Percentiles rank a stretch among this genome's conserved stretches.
phyloP scores from a whole-genome alignment of 2,113 vertebrate species.

The Colinus virginianus region DNA sequence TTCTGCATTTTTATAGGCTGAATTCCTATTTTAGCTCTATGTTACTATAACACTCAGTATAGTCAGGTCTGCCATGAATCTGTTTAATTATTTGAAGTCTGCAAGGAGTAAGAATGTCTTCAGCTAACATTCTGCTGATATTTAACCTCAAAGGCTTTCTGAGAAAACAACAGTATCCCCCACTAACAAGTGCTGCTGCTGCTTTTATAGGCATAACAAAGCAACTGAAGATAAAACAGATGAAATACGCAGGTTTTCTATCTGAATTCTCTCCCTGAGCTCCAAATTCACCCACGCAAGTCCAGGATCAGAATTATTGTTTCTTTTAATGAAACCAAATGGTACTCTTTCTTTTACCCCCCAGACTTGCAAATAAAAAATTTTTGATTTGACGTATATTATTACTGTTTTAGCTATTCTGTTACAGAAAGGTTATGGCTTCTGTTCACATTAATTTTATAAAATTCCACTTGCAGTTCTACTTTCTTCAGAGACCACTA shows the following conservation, averaged over 20 bases:
- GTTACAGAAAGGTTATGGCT: not conserved
- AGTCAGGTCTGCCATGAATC: not conserved
- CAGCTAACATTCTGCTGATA: conserved; percentile 17
- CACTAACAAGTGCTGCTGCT: not conserved
- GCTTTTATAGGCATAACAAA: conserved; percentile 10
- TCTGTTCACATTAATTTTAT: not conserved
- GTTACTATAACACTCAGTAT: not conserved
- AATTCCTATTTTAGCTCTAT: not conserved
- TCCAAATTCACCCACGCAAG: not conserved
- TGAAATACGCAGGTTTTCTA: not conserved
- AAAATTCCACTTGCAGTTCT: not conserved
- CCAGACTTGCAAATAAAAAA: not conserved
- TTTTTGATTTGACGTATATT: not conserved
- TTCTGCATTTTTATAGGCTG: not conserved
- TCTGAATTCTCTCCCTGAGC: not conserved
- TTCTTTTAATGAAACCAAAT: not conserved
- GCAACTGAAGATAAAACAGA: conserved; percentile 26
- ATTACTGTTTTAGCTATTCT: not conserved
- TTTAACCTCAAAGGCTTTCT: conserved; percentile 31
- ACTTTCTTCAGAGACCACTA: not conserved
- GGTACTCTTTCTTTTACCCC: not conserved
- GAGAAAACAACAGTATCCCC: not conserved
- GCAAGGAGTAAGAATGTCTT: not conserved
- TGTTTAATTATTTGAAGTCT: conserved; percentile 16
- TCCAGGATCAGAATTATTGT: not conserved